phyloP scores from a whole-genome alignment of 2,888 invertebrate species.

The Imbricaverruca yamaguchii region DNA sequence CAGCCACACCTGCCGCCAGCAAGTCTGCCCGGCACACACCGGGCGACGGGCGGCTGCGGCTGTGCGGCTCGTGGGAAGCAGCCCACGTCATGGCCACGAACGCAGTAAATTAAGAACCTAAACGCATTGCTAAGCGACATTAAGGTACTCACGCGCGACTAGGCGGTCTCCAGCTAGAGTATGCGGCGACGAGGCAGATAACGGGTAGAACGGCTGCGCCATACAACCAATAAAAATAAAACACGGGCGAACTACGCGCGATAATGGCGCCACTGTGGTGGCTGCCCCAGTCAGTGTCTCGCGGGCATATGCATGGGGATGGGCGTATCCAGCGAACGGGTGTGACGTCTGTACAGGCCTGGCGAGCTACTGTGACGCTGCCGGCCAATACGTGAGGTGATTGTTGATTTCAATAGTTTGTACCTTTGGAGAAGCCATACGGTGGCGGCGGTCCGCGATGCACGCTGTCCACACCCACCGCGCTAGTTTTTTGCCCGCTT shows the following conservation, averaged over 20 bases:
- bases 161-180: background rate
- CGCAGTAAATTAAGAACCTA: background rate
- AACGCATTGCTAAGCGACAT: constrained; percentile 9
- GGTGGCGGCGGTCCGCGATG: background rate
- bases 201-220: background rate
- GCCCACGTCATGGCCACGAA: background rate
- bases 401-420: constrained; percentile 4
- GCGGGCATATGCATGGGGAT: no score
- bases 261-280: background rate
- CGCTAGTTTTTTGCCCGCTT: constrained; percentile 14
- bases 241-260: background rate
- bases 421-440: background rate
- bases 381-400: background rate
- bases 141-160: background rate
- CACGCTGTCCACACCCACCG: no score
- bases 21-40: background rate
- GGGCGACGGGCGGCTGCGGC: background rate
- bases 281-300: background rate
- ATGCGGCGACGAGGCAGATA: background rate
- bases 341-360: no score
- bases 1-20: background rate
- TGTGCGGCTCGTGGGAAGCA: no score
- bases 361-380: no score
- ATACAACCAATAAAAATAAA: background rate
- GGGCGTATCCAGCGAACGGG: no score